Conservation (phyloP, 2,113 vertebrate genomes). For the Lathamus discolor region DNA sequence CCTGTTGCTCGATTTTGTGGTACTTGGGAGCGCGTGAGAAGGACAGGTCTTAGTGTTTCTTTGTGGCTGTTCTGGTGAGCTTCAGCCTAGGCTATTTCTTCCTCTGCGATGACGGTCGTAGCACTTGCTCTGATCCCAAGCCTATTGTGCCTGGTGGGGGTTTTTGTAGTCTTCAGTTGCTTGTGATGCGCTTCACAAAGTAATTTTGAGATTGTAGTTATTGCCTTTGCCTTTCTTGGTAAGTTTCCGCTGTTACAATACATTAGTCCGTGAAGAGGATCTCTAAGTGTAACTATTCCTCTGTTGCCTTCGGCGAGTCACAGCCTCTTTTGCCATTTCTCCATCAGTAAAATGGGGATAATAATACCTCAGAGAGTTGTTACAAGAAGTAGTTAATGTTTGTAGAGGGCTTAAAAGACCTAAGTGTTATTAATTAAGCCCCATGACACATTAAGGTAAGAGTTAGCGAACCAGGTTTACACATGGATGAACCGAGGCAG, state of each 20-base stretch:
- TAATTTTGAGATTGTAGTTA: neutral
- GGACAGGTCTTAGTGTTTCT: neutral
- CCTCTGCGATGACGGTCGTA: accelerated
- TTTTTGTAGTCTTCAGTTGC: neutral
- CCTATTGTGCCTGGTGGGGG: neutral
- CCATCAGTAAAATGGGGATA: slow-evolving; percentile 41
- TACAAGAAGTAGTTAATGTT: slow-evolving; percentile 61
- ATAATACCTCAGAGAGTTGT: slow-evolving; percentile 56
- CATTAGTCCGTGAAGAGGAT: neutral
- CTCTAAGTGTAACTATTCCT: neutral
- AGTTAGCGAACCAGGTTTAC: slow-evolving; percentile 47
- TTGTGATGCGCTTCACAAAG: neutral
- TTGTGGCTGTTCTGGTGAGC: neutral
- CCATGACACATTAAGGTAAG: slow-evolving; percentile 56
- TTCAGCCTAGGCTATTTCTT: accelerated
- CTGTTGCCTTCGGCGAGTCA: slow-evolving; percentile 11
- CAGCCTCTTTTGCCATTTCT: slow-evolving; percentile 20
- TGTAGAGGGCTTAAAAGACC: slow-evolving; percentile 51
- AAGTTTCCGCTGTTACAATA: neutral
- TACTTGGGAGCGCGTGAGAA: neutral
- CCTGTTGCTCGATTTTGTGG: slow-evolving; percentile 3
- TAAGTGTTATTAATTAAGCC: slow-evolving; percentile 62
- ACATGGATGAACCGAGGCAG: slow-evolving; percentile 53
- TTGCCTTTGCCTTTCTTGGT: neutral
- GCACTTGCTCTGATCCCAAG: neutral